phyloP scores from a whole-genome alignment of 2,113 vertebrate genomes.

The Rhodinocichla rosea region DNA sequence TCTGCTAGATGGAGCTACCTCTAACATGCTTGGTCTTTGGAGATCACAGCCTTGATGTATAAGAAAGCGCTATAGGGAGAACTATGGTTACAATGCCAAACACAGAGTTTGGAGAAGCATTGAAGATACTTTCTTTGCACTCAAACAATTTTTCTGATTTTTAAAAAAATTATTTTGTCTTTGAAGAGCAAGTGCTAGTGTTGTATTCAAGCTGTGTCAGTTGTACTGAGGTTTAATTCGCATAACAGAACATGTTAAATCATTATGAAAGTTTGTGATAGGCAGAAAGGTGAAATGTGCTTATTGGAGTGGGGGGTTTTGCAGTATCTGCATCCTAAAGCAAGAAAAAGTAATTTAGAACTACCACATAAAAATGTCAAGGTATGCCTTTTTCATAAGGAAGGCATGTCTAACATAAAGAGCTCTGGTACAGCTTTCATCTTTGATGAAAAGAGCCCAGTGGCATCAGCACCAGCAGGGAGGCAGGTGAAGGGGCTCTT shows the following conservation, averaged over 20 bases:
- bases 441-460: neutral
- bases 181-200: neutral
- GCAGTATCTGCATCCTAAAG: neutral
- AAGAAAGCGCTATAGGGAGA: neutral
- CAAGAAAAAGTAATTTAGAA: neutral
- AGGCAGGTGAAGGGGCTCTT: neutral
- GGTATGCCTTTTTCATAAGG: neutral
- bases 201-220: neutral
- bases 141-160: neutral
- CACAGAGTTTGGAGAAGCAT: neutral
- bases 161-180: neutral
- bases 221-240: neutral
- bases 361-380: neutral
- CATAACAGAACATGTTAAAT: neutral
- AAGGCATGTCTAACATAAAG: neutral
- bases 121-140: neutral
- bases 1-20: slow-evolving; percentile 8
- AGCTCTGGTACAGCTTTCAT: neutral
- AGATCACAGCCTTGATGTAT: neutral
- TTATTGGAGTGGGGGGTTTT: neutral
- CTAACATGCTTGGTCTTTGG: neutral
- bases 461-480: neutral
- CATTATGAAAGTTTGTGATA: neutral
- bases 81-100: neutral
- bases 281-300: neutral